Evolutionary conservation across 2,797 vertebrate species (phyloP), one percentile per base, ranked within the genome.

Genomic region (Tauraco hartlaubi): DNA sequence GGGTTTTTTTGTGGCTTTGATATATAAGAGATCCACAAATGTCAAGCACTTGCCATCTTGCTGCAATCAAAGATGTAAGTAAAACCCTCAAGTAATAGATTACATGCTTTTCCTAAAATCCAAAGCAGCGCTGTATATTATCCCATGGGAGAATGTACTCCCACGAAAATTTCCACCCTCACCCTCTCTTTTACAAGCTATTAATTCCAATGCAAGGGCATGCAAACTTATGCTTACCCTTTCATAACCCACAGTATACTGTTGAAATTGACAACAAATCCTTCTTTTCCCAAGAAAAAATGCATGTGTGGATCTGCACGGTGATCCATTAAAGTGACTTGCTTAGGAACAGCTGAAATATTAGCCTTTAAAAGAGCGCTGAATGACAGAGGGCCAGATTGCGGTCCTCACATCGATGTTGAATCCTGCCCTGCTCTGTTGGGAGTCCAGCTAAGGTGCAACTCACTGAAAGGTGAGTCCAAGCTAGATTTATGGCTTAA

Each of bases 401-500:
- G 9, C 33, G 5, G 12, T 59, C n/a, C 43, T 83, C 6, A 1
- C n/a, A 48, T 44, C 37, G 20, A 17, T 1, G 2, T 20, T 52
- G 78, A 81, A 54, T 41, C n/a, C 49, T 61, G 35, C 25, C 18
- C 20, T 9, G 2, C 35, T 66, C 82, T 61, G 17, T 19, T 69
- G 15, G 14, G 31, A 74, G 13, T 52, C 29, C 37, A 55, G 16
- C 12, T 59, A n/a, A 72, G n/a, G 22, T 26, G 20, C 8, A 56
- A 35, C 29, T 78, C 72, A 28, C 23, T 64, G 56, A 79, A 93
- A 84, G 25, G 28, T 8, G 21, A 79, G 8, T 62, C 39, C 80
- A 54, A 87, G 28, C 12, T 35, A 37, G 35, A 91, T 81, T 78
- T 74, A 48, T 61, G 54, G n/a, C 19, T 91, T 94, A 77, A 88